These are phyloP conservation scores for Glandiceps talaboti DNA, from an alignment of 53 echinoderm and acorn worm genomes.

Conservation along the genomic window DNA sequence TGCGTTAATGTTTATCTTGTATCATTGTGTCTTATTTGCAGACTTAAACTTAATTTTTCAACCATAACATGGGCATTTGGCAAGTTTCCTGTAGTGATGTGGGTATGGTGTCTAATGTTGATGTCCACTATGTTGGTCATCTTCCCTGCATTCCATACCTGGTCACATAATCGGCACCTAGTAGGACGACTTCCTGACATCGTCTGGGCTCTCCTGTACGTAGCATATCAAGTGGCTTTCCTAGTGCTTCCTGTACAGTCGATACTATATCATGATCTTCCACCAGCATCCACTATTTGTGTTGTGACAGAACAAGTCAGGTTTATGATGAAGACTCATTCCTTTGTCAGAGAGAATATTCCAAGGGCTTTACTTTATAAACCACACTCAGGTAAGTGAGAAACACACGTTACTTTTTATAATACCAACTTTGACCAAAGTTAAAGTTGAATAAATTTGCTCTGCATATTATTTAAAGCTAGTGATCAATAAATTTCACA, in stretches of 20 bases:
- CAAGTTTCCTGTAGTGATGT: slow-evolving; percentile 77
- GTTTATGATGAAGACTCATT: slow-evolving; percentile 86
- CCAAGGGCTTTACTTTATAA: slow-evolving; percentile 63
- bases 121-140: slow-evolving; percentile 78
- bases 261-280: slow-evolving; percentile 47
- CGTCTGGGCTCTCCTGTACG: slow-evolving; percentile 57
- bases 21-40: slow-evolving; percentile 22
- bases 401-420: too few species aligned
- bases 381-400: slow-evolving; percentile 31
- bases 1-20: too few species aligned
- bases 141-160: slow-evolving; percentile 62
- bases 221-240: slow-evolving; percentile 35
- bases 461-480: too few species aligned
- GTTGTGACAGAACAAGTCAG: slow-evolving; percentile 66
- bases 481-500: too few species aligned
- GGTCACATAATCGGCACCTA: slow-evolving; percentile 38
- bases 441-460: too few species aligned
- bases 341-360: slow-evolving; percentile 75
- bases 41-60: slow-evolving; percentile 52
- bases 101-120: slow-evolving; percentile 95
- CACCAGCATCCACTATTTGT: slow-evolving; percentile 63
- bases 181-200: slow-evolving; percentile 23
- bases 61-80: slow-evolving; percentile 72
- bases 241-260: slow-evolving; percentile 39
- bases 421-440: too few species aligned